A percentile compares a stretch with the other conserved stretches of the same genome.
phyloP scores from a whole-genome alignment of 1,140 invertebrate genomes.

The Camponotus vicinus region DNA sequence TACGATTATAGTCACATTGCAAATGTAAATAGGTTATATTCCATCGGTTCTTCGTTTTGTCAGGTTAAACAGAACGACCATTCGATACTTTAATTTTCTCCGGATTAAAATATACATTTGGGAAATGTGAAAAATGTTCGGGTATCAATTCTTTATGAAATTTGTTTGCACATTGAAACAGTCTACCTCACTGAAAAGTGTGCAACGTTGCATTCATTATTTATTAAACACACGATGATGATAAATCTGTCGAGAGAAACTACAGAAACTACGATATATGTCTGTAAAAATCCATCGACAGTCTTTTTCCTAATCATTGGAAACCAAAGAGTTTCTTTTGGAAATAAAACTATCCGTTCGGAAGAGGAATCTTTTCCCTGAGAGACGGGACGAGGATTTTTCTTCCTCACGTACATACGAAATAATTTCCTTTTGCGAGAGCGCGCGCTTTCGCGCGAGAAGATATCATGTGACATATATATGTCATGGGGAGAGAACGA shows the following conservation, averaged over 20 bases:
- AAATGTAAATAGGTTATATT: constrained; percentile 21
- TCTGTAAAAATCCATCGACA: not conserved
- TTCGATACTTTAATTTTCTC: constrained; percentile 24
- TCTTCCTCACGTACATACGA: constrained; percentile 24
- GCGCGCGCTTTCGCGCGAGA: not conserved
- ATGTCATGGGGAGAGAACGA: not conserved
- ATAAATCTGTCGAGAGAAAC: not conserved
- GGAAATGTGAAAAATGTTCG: constrained; percentile 8
- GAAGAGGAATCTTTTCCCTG: not conserved
- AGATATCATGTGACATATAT: constrained; percentile 43
- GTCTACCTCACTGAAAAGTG: not conserved
- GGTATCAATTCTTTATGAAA: not conserved
- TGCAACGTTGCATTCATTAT: not conserved
- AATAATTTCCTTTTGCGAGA: constrained; percentile 50
- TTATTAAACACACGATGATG: not conserved
- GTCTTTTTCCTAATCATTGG: not conserved
- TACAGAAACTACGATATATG: not conserved
- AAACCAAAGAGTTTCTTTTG: not conserved
- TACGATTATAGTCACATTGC: constrained; percentile 23
- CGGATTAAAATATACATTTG: constrained; percentile 11
- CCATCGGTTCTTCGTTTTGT: not conserved
- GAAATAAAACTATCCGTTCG: constrained; percentile 3
- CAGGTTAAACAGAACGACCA: constrained; percentile 8
- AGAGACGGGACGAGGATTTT: not conserved
- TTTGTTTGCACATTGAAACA: not conserved